Base-by-base conservation (phyloP, 1,140 invertebrate genomes). In the Episyrphus balteatus region DNA sequence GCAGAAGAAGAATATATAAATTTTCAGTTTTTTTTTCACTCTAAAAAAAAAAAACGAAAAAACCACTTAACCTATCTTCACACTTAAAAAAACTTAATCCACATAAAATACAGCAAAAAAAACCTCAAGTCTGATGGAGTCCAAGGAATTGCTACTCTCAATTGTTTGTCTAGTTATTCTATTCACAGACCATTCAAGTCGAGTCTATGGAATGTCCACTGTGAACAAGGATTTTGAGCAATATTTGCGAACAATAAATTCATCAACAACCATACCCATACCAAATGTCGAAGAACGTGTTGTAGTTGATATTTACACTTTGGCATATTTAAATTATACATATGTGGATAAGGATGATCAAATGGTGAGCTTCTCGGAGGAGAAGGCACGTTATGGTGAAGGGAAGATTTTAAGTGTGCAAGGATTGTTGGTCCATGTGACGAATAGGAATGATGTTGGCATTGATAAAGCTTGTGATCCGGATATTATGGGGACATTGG, bases 311-410 rank as follows among this genome's bases (percentile, higher is more conserved):
- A 46, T 56, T 13, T 66, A 64, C 30, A 62, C 59, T 19, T 65
- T 55, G 46, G 64, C 64, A 17, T 66, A 55, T 15, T 54, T 67
- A 42, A 67, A 61, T 50, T 67, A 62, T 51, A 55, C 56, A 3
- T 67, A 66, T n/a, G 36, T 54, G 38, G 61, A 61, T 46, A 19
- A 43, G 5, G 50, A 54, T 13, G 51, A 54, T 26, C 46, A 33
- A 8, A 57, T 55, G 64, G 50, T 46, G 12, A 51, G 53, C 5
- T 66, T 75, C 42, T 59, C 68, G 13, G 64, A 68, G 18, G 77
- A 83, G 58, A 75, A 76, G 30, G 85, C 82, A 6, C 82, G 82
- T 54, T 86, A 78, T 55, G 82, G 82, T 15, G 78, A 78, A 51
- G 81, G 81, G 1, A 73, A 70, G 55, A 72, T 84, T 47, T 75